These are phyloP conservation scores for Osmerus eperlanus DNA, from an alignment of 2,113 vertebrate species.

Conservation along the genomic window DNA sequence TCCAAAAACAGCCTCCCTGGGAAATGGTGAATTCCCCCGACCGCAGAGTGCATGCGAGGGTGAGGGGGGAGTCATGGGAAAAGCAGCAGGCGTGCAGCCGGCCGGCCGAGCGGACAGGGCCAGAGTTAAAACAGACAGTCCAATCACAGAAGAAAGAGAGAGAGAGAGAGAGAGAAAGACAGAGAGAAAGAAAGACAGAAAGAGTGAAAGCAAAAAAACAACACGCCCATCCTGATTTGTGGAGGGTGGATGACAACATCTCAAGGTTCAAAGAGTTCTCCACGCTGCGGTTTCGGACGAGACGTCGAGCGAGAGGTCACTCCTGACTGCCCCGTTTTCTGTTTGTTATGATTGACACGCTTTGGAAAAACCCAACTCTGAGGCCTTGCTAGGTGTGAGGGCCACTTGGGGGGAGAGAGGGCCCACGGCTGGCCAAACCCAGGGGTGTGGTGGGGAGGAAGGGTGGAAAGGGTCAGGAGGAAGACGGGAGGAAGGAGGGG, in stretches of 20 bases:
- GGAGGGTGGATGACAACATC: conserved; percentile 42
- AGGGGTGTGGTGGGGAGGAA: conserved; percentile 28
- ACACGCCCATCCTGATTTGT: conserved; percentile 57
- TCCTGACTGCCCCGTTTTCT: conserved; percentile 39
- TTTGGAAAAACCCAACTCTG: conserved; percentile 64
- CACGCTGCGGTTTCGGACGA: conserved; percentile 27
- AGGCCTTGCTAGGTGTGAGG: conserved; percentile 49
- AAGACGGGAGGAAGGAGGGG: conserved; percentile 7
- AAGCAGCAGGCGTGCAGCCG: conserved; percentile 59
- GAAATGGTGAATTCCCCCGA: conserved; percentile 78
- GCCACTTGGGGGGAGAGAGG: conserved; percentile 46
- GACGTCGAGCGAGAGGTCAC: conserved; percentile 42
- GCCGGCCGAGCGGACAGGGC: conserved; percentile 37
- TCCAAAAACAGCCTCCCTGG: conserved; percentile 72
- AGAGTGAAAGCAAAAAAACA: conserved; percentile 30
- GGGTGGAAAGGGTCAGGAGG: not conserved
- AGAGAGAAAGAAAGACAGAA: conserved; percentile 31
- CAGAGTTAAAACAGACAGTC: conserved; percentile 54
- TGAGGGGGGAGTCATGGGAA: conserved; percentile 70
- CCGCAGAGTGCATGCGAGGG: conserved; percentile 74
- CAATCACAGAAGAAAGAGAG: conserved; percentile 38
- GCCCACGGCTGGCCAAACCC: conserved; percentile 1
- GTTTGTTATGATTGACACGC: conserved; percentile 40
- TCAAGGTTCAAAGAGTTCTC: conserved; percentile 50
- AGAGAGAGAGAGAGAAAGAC: not conserved